Base-by-base conservation (phyloP, 2,888 invertebrate species). In the Plemyria rubiginata region DNA sequence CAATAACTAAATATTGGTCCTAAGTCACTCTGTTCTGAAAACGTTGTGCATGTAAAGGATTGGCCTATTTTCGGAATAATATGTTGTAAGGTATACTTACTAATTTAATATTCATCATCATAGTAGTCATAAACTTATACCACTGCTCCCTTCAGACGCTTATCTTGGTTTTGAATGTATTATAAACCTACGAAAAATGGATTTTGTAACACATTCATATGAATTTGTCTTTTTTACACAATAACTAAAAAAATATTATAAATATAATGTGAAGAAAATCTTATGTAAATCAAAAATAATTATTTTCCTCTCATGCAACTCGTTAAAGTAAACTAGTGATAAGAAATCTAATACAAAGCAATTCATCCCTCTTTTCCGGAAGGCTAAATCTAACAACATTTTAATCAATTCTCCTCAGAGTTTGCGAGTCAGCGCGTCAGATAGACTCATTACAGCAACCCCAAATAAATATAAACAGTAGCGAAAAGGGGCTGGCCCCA, bases 401-500 rank as follows among this genome's bases (percentile, higher is more conserved):
- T 91, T 91, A 92, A 92, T 92, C 92, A 92, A 92, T 92, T 92
- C 89, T 90, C 87, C 85, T 86, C 91, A 91, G 90, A 87, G 89
- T 90, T 90, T 82, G 88, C 92, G 92, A 90, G 89, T 90, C 91
- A 90, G 84, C 88, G 90, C 88, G 85, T 82, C 84, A 89, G 90
- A 91, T 89, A 90, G 88, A 90, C 89, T 90, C 90, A 91, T 91
- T 91, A 90, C 86, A 79, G 78, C 86, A 82, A 90, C 90, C 91
- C 91, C 90, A 90, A 90, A 92, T 90, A 91, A 90, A 91, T 90
- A 92, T 89, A 91, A 92, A 92, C 92, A 91, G 91, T 88, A 89
- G 90, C 87, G 73, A 79, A 82, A 87, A 87, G 87, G 86, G 87
- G 85, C 81, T 77, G 79, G 83, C 87, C 90, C 90, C 80, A 86